Base-by-base conservation (phyloP, 2,113 vertebrate species). In the Ammospiza nelsoni region DNA sequence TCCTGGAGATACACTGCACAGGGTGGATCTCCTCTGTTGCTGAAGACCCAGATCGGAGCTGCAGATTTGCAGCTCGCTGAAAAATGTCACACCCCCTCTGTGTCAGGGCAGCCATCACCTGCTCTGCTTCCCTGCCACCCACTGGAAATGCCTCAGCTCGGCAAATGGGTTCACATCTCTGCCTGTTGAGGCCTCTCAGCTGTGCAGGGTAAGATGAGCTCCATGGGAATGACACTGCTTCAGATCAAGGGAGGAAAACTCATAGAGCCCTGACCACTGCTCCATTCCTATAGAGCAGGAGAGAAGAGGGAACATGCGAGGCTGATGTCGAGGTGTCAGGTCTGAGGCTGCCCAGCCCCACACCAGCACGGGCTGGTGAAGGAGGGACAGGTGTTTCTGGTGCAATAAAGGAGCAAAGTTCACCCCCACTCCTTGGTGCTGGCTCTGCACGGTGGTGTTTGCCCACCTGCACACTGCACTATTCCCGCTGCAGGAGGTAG, bases 331-430 rank as follows among this genome's bases (percentile, higher is more conserved):
- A 55, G 46, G 17, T 31, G 27, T 51, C 43, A 51, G 51, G 20
- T 14, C 46, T 1, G 51, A 57, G 59, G 62, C n/a, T 3, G 7
- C 52, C 71, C 0, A 0, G 66, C 62, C 39, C 54, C 79, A 35
- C 52, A 84, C 19, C 27, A 25, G 1, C 17, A 29, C 0, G 0
- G 8, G 41, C 51, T 44, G 69, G 39, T n/a, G 43, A 58, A 69
- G 66, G 33, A 71, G 31, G 65, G 44, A 81, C 68, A 62, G 69
- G 68, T 84, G 86, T 90, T 94, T 78, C 86, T 90, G 89, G 51
- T 63, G 86, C 73, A 86, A 68, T 20, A 78, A 75, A 29, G 46
- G 83, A 84, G 16, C 95, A 87, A 96, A 96, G 96, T 92, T 82
- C 93, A 44, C 31, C 48, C 49, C 83, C 33, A 12, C 44, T 93